Evolutionary conservation across 1,140 invertebrate species (phyloP), one percentile per base, ranked within the genome.

Genomic region (Heterodera carotae): DNA sequence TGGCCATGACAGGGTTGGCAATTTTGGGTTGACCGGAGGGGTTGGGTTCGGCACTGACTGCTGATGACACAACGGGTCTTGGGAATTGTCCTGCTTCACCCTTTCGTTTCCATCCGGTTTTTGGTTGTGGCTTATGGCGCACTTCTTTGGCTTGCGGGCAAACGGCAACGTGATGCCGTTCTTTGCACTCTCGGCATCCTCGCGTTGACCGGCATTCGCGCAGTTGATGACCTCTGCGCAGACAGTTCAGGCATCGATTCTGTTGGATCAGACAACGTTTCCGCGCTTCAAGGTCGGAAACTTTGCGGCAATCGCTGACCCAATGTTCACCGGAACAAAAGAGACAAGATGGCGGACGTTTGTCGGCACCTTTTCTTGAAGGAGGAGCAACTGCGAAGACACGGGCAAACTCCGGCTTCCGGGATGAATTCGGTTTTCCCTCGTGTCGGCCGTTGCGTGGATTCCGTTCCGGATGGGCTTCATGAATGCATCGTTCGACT

Each of bases 251-350:
- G 39, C 74, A 76, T 34, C 74, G 25, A 7, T 76, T 31, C 31
- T 76, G 74, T 7, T 76, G 62, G 27, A 25, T 31, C 43, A 76
- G 75, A 12, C 74, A 71, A 62, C 75, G 39, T 36, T 34, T 29
- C 12, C 71, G 74, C 8, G 1, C 25, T 34, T 76, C 74, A 15
- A 12, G 15, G n/a, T 56, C 27, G 12, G 27, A 18, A 76, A 76
- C 22, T 12, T 75, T 76, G 69, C 5, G 4, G 39, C 75, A 76
- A 5, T 18, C 67, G 4, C 18, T n/a, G 12, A 34, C 31, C 75
- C 75, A 76, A 39, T 76, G 75, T 8, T 68, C n/a, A 7, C 67
- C 67, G 10, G 34, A n/a, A 8, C 67, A 68, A 29, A 68, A 68
- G n/a, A 36, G 43, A 29, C 67, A 68, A 29, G 43, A 36, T 8